phyloP scores from a whole-genome alignment of 2,797 vertebrate species.

The Onychomys torridus region DNA sequence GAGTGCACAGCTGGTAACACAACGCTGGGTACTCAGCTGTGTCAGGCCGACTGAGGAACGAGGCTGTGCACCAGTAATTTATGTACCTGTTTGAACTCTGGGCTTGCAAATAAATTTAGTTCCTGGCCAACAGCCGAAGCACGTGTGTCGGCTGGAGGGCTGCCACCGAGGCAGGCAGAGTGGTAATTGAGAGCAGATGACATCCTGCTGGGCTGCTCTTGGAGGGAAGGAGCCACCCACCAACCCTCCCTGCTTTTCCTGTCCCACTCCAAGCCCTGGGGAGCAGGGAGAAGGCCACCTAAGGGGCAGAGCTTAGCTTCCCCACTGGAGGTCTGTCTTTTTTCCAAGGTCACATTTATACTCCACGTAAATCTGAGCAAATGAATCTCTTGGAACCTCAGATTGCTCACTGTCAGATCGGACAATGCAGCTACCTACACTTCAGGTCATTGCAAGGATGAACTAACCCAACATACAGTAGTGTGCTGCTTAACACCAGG shows the following conservation, averaged over 20 bases:
- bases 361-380: background rate
- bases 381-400: background rate
- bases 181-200: constrained; percentile 69
- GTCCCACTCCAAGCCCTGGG: background rate
- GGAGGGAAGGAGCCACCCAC: constrained; percentile 31
- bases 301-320: background rate
- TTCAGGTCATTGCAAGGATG: background rate
- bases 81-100: constrained; percentile 70
- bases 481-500: background rate
- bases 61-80: constrained; percentile 60
- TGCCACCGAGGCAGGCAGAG: constrained; percentile 54
- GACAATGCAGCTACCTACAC: background rate
- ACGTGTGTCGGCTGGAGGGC: constrained; percentile 55
- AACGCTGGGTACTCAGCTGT: background rate
- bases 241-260: background rate
- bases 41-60: constrained; percentile 58
- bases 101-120: constrained; percentile 68
- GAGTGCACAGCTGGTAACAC: background rate
- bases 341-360: background rate
- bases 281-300: background rate
- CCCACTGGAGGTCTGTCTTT: background rate
- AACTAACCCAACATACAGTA: background rate
- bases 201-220: background rate
- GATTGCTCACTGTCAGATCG: background rate
- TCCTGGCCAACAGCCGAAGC: constrained; percentile 75